phyloP scores from a whole-genome alignment of 2,113 vertebrate genomes.

The Chionomys nivalis region DNA sequence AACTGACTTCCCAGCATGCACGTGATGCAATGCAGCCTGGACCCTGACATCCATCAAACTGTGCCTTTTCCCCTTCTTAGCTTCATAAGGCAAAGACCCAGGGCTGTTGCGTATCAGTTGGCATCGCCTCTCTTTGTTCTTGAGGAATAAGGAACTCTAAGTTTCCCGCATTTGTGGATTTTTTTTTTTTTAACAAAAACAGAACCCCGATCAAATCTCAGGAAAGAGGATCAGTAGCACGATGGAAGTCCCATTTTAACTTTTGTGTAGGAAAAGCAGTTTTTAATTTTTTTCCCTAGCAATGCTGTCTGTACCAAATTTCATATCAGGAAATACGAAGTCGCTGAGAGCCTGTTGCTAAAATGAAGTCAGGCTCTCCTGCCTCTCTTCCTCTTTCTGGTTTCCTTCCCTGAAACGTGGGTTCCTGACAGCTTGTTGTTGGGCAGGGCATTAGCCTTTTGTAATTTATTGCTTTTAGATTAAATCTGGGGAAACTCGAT shows the following conservation, averaged over 20 bases:
- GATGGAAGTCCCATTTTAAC: constrained; percentile 60
- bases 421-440: constrained; percentile 89
- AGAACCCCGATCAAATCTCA: constrained; percentile 77
- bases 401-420: constrained; percentile 85
- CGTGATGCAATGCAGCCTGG: constrained; percentile 61
- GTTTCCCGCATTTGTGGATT: constrained; percentile 64
- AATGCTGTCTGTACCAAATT: constrained; percentile 78
- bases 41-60: constrained; percentile 79
- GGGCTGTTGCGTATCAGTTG: not conserved
- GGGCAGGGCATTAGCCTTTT: constrained; percentile 91
- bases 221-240: constrained; percentile 62
- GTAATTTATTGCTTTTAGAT: constrained; percentile 99
- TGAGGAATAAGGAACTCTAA: constrained; percentile 43
- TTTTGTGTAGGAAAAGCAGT: constrained; percentile 60
- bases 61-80: constrained; percentile 66
- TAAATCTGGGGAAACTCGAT: constrained; percentile 98
- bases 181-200: constrained; percentile 43
- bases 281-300: constrained; percentile 81
- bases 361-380: constrained; percentile 84
- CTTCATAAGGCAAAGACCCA: constrained; percentile 3
- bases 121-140: constrained; percentile 6
- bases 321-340: constrained; percentile 83
- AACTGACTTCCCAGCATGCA: constrained; percentile 43
- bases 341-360: constrained; percentile 87
- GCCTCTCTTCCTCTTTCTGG: constrained; percentile 67